Evolutionary conservation across 2,113 vertebrate species (phyloP).

Genomic region (Gymnorhina tibicen): DNA sequence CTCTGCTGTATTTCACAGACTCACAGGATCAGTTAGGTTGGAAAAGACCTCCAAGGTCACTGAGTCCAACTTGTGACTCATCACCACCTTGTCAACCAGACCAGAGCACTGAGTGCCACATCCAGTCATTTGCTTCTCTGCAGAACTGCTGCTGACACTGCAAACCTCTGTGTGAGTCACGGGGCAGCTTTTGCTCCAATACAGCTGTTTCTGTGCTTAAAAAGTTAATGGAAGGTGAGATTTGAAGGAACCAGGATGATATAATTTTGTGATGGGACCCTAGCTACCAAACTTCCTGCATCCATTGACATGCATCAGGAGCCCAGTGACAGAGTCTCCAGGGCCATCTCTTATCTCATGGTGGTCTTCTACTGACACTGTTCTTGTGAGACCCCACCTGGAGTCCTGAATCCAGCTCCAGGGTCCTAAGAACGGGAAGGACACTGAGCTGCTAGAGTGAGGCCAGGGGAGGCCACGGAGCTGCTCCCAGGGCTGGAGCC

Average conservation of each 20-base stretch:
- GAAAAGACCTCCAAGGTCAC: neutral
- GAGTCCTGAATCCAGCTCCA: neutral
- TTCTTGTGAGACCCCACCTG: neutral
- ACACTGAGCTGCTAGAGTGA: accelerated
- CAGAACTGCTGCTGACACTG: neutral
- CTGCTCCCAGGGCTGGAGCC: accelerated
- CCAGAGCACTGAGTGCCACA: neutral
- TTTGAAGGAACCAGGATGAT: neutral
- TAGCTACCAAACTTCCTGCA: neutral
- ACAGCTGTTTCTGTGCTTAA: neutral
- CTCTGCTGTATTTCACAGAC: neutral
- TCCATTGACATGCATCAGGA: neutral
- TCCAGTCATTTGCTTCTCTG: neutral
- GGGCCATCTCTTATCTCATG: neutral
- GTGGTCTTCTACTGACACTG: neutral
- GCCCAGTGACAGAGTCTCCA: neutral
- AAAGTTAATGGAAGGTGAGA: neutral
- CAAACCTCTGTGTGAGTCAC: neutral
- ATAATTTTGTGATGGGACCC: neutral
- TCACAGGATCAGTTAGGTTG: neutral
- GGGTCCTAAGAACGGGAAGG: accelerated
- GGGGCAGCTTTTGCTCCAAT: neutral
- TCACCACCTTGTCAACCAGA: neutral
- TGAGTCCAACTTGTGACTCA: neutral
- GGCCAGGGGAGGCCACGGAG: accelerated